A percentile compares a stretch with the other conserved stretches of the same genome.
phyloP scores from a whole-genome alignment of 2,797 vertebrate species.

The Onychomys arenicola region DNA sequence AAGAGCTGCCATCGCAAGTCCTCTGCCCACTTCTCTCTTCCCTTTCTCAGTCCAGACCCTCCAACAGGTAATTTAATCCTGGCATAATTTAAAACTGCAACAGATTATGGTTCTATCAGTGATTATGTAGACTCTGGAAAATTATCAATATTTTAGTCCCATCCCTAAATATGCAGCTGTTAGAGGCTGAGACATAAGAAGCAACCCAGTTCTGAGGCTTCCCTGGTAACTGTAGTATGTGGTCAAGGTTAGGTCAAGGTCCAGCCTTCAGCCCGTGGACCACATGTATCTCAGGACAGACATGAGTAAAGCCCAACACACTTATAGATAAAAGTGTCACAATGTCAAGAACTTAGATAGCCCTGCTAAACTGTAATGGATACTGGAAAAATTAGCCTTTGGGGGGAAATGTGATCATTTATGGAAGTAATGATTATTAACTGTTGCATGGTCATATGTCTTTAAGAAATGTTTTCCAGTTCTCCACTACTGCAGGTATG shows the following conservation, averaged over 20 bases:
- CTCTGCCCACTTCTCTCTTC: neutral
- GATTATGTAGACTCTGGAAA: neutral
- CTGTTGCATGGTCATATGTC: neutral
- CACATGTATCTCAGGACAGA: neutral
- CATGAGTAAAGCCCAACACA: neutral
- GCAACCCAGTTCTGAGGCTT: neutral
- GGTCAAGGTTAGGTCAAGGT: neutral
- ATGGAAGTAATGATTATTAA: neutral
- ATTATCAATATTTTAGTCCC: neutral
- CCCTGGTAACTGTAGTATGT: neutral
- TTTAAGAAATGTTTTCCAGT: constrained; percentile 1
- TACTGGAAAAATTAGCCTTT: constrained; percentile 12
- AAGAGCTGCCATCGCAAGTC: neutral
- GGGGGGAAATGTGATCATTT: neutral
- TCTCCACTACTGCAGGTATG: neutral
- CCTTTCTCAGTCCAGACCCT: neutral
- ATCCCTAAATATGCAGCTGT: neutral
- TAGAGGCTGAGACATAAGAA: neutral
- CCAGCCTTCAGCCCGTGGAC: neutral
- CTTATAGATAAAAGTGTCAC: neutral
- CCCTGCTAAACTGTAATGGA: neutral
- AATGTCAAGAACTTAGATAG: neutral
- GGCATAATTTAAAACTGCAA: neutral
- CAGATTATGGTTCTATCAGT: neutral
- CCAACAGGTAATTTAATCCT: neutral